Evolutionary conservation across 2,888 invertebrate genomes (phyloP).

Genomic region (Lasioglossum pauxillum): DNA sequence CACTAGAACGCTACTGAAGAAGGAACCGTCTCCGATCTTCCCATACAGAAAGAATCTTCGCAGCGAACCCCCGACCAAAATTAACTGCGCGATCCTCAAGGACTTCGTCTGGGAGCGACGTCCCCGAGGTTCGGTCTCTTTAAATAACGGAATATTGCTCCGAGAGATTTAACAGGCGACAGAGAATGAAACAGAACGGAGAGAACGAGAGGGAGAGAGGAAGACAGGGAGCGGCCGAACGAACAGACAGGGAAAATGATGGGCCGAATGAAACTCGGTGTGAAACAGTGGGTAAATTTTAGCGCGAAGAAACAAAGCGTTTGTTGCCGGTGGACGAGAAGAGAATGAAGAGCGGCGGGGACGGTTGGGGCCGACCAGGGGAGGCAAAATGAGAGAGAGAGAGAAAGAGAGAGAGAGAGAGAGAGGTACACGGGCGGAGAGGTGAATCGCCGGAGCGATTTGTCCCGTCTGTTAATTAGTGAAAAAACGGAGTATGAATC

Average conservation of each 20-base stretch:
- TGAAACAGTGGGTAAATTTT: constrained; percentile 67
- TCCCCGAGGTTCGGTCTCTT: constrained; percentile 8
- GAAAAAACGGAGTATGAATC: constrained; percentile 85
- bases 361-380: constrained; percentile 44
- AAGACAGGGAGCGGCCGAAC: not conserved
- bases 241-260: constrained; percentile 43
- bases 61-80: too few relatives aligned
- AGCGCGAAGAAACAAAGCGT: constrained; percentile 68
- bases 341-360: constrained; percentile 71
- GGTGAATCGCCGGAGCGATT: constrained; percentile 83
- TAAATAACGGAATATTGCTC: constrained; percentile 42
- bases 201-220: not conserved
- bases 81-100: not conserved
- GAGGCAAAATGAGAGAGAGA: constrained; percentile 49
- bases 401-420: not conserved
- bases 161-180: constrained; percentile 43
- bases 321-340: constrained; percentile 65
- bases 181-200: not conserved
- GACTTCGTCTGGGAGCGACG: not conserved
- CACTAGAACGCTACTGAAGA: not conserved
- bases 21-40: not conserved
- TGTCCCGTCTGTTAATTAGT: constrained; percentile 85
- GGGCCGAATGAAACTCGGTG: constrained; percentile 54
- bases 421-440: constrained; percentile 49
- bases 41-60: not conserved